A percentile compares a stretch with the other conserved stretches of the same genome.
Evolutionary conservation across 2,113 vertebrate species (phyloP).

Genomic region (Podilymbus podiceps): DNA sequence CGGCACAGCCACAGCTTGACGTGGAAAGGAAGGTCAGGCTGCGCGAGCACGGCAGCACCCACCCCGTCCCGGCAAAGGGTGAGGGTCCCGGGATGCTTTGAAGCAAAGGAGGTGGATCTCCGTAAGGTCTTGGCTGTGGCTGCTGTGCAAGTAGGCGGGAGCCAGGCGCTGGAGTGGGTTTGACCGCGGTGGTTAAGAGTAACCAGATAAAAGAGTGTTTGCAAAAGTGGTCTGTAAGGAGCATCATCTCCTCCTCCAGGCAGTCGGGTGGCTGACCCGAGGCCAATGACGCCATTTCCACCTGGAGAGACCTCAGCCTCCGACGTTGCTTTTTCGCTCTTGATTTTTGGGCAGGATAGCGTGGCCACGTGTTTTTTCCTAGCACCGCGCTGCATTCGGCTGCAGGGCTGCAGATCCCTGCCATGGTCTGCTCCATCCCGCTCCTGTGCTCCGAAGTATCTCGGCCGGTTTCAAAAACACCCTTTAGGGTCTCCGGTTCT

Average conservation of each 20-base stretch:
- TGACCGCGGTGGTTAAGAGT: not conserved
- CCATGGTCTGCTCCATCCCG: rapidly evolving
- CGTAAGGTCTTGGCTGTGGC: not conserved
- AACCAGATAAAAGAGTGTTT: not conserved
- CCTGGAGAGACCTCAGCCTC: not conserved
- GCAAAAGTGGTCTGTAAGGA: not conserved
- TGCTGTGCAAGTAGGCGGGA: not conserved
- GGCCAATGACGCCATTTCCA: not conserved
- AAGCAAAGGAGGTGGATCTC: not conserved
- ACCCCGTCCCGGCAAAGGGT: rapidly evolving
- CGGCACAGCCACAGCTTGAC: not conserved
- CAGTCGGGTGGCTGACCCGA: not conserved
- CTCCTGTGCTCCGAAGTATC: not conserved
- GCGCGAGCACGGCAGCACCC: not conserved
- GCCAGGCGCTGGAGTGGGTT: not conserved
- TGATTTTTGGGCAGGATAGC: not conserved
- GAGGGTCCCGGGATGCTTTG: not conserved
- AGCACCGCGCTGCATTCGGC: not conserved
- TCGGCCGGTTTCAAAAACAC: too few relatives aligned
- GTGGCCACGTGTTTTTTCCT: rapidly evolving
- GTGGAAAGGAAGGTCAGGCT: not conserved
- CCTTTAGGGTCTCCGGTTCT: not conserved
- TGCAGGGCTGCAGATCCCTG: not conserved
- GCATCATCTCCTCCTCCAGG: not conserved
- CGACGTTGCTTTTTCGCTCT: rapidly evolving